phyloP scores from a whole-genome alignment of 2,113 vertebrate genomes.

The Eolophus roseicapilla region DNA sequence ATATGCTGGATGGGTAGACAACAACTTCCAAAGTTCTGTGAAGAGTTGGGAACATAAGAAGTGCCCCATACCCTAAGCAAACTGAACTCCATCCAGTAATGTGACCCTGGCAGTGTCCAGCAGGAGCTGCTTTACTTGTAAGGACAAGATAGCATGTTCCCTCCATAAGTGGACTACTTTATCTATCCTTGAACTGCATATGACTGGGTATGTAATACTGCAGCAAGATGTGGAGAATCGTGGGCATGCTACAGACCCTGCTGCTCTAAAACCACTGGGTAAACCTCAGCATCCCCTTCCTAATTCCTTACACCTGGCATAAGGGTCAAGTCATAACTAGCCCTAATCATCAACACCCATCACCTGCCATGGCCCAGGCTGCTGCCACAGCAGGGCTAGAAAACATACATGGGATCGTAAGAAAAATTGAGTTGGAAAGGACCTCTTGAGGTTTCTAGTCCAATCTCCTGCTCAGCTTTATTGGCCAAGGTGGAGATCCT shows the following conservation, averaged over 20 bases:
- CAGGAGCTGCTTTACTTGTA: background rate
- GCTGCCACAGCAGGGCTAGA: background rate
- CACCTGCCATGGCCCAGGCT: background rate
- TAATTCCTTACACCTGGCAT: background rate
- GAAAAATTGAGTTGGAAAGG: background rate
- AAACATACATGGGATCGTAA: accelerated
- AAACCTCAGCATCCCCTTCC: background rate
- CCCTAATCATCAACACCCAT: background rate
- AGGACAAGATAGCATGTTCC: background rate
- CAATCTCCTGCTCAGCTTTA: background rate
- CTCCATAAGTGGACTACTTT: accelerated
- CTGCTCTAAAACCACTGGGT: background rate
- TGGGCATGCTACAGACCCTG: background rate
- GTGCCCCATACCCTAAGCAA: background rate
- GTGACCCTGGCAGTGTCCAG: background rate
- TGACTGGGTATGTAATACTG: background rate
- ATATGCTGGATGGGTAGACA: background rate
- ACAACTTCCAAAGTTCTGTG: background rate
- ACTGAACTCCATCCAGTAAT: background rate
- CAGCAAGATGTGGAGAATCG: background rate
- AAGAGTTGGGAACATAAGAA: background rate
- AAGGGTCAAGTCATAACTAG: background rate
- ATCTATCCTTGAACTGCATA: background rate
- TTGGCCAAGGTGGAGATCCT: background rate
- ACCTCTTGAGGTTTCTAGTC: background rate